Percentiles rank a stretch among this genome's conserved stretches.
These are phyloP conservation scores for Platycnemis pennipes DNA, from an alignment of 2,888 invertebrate species.

Conservation along the genomic window DNA sequence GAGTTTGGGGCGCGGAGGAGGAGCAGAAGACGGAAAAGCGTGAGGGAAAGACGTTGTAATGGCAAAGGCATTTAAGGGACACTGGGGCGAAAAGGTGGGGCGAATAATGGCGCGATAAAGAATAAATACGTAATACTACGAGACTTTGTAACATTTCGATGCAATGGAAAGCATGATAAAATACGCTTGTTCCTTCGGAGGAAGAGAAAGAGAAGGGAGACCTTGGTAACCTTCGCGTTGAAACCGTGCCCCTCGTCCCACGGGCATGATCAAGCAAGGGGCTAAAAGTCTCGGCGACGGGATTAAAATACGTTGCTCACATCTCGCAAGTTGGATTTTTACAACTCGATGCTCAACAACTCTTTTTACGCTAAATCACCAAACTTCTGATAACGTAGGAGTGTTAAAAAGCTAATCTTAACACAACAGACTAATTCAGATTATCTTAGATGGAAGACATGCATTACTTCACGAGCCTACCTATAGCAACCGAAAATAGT, in stretches of 20 bases:
- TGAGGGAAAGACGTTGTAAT: conserved; percentile 19
- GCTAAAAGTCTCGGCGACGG: not conserved
- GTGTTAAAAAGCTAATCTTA: not conserved
- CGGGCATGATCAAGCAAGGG: not conserved
- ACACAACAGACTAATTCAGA: not conserved
- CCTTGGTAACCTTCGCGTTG: not conserved
- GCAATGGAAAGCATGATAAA: not conserved
- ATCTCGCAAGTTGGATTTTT: not conserved
- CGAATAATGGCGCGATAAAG: conserved; percentile 16
- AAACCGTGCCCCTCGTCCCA: not conserved
- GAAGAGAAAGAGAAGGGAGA: not conserved
- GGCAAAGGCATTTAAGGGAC: conserved; percentile 30
- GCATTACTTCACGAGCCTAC: not conserved
- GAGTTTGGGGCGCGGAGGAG: not conserved
- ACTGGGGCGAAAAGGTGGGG: not conserved
- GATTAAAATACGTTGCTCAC: not conserved
- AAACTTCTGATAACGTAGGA: not conserved
- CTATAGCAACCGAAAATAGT: not conserved
- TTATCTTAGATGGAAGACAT: not conserved
- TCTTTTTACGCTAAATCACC: not conserved
- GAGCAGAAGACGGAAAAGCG: not conserved
- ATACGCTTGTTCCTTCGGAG: not conserved
- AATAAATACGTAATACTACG: not conserved
- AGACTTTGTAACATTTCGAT: conserved; percentile 12
- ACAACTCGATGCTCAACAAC: not conserved